phyloP scores from a whole-genome alignment of 2,797 vertebrate genomes.

The Myotis findleyi region DNA sequence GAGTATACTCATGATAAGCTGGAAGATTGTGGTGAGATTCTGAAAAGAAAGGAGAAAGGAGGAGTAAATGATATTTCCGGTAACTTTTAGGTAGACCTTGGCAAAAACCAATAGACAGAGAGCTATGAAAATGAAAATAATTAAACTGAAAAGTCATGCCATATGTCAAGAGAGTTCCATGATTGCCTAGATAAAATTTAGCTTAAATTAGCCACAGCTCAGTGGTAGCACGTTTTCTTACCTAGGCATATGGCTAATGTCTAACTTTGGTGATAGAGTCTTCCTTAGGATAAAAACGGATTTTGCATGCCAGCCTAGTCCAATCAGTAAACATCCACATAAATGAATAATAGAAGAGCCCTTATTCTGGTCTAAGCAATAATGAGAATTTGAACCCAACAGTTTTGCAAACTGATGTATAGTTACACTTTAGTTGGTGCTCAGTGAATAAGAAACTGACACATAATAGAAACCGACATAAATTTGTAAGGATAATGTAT shows the following conservation, averaged over 20 bases:
- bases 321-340: neutral
- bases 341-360: conserved; percentile 2
- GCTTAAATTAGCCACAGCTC: neutral
- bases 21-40: neutral
- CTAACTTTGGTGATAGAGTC: neutral
- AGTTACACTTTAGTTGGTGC: neutral
- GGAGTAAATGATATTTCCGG: neutral
- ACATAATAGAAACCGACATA: conserved; percentile 19
- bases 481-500: neutral
- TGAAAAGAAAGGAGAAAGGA: neutral
- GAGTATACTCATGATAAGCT: neutral
- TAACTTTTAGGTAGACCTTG: neutral
- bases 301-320: neutral
- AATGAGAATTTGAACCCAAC: conserved; percentile 25
- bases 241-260: neutral
- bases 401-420: neutral
- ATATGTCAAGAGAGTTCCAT: neutral
- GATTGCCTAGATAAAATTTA: neutral
- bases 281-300: neutral
- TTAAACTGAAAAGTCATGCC: neutral
- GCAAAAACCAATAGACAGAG: neutral
- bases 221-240: neutral
- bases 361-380: neutral
- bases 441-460: neutral
- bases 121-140: neutral